These are phyloP conservation scores for Probosciger aterrimus DNA, from an alignment of 2,113 vertebrate species.

Conservation along the genomic window DNA sequence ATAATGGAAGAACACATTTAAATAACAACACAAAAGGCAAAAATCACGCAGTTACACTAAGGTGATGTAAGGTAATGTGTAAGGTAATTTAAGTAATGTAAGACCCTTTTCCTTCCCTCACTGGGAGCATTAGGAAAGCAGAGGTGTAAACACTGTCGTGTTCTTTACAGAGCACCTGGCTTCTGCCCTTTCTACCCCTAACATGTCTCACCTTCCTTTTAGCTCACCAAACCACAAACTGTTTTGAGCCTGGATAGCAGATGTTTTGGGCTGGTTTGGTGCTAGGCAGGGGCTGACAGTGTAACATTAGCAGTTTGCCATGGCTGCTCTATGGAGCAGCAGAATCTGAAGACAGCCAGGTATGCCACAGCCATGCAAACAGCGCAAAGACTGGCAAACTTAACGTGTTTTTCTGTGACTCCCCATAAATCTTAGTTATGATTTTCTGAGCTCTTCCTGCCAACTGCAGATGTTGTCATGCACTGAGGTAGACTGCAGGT, in stretches of 20 bases:
- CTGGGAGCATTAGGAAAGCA: neutral
- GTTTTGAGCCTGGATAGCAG: neutral
- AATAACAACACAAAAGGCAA: neutral
- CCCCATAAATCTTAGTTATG: neutral
- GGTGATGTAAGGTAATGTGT: neutral
- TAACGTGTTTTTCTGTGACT: neutral
- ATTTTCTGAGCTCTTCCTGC: neutral
- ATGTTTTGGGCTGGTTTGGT: neutral
- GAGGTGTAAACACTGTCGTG: fast-evolving
- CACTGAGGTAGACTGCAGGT: neutral
- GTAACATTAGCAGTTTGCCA: fast-evolving
- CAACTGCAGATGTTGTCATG: neutral
- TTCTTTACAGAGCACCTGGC: neutral
- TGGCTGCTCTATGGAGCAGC: fast-evolving
- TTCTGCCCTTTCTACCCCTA: neutral
- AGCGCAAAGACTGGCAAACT: neutral
- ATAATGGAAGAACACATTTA: neutral
- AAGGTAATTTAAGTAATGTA: neutral
- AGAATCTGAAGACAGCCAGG: neutral
- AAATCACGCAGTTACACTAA: neutral
- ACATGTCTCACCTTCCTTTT: neutral
- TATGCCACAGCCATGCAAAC: neutral
- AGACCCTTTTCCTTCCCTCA: neutral
- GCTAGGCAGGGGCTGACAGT: neutral
- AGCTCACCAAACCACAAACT: neutral